These are phyloP conservation scores for Zoanthus sociatus DNA, from an alignment of 92 coral and sea anemone genomes.

Conservation along the genomic window DNA sequence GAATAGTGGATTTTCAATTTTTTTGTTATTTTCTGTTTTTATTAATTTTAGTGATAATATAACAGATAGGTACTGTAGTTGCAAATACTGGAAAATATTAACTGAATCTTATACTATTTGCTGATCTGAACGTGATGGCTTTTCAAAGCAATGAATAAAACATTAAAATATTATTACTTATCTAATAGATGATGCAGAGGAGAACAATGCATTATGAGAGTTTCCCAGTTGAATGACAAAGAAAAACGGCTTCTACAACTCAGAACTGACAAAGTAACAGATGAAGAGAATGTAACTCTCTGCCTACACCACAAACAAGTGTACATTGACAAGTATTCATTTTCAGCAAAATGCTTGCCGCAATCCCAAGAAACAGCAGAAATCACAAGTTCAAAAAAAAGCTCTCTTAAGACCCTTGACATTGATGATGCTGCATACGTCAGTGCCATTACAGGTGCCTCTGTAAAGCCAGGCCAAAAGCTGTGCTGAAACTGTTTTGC, in stretches of 20 bases:
- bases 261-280: constrained; percentile 5
- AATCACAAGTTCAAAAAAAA: constrained; percentile 37
- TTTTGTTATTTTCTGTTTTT: neutral
- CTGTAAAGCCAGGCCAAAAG: constrained; percentile 33
- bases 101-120: neutral
- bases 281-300: no score
- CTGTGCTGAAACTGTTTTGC: constrained; percentile 22
- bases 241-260: constrained; percentile 35
- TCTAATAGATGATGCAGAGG: neutral
- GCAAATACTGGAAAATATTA: neutral
- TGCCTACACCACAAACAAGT: constrained; percentile 37
- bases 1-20: neutral
- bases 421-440: constrained; percentile 33
- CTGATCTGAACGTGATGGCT: neutral
- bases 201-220: neutral
- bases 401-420: constrained; percentile 37
- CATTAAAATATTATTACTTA: neutral
- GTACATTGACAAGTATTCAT: constrained; percentile 34
- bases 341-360: constrained; percentile 38
- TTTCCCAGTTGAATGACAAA: constrained; percentile 18
- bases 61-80: neutral
- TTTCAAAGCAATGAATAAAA: constrained; percentile 9
- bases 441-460: constrained; percentile 35
- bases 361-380: constrained; percentile 30
- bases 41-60: constrained; percentile 15